Base-by-base conservation (phyloP, 1,140 invertebrate genomes). In the Drosophila ercepeae region DNA sequence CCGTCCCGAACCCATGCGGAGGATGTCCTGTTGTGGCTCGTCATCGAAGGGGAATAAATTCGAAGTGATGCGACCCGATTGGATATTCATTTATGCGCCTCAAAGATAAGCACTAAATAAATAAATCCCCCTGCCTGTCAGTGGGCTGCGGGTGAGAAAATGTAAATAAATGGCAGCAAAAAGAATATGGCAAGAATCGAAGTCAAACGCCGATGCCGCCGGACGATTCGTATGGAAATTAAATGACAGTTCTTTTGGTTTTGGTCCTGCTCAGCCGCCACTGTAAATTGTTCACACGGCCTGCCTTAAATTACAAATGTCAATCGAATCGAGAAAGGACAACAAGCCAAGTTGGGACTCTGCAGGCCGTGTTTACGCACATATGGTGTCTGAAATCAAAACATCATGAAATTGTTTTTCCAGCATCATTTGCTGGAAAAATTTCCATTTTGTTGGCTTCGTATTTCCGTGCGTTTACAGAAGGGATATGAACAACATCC, bases 401-500 rank as follows among this genome's bases (percentile, higher is more conserved):
- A 86, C 82, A 86, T 77, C 81, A 86, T 88, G 76, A 81, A 88
- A 86, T 81, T 86, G 81, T 81, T 86, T 86, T 81, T 77, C 82
- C 81, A 86, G 76, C 81, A 86, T 81, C 46, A 86, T 86, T 86
- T 65, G 60, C 18, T 52, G 11, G 39, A 34, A 36, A 58, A 73
- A 74, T 75, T 74, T 88, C 68, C 81, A 74, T 77, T 81, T 86
- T 67, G 58, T 59, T 54, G 63, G 53, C 53, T 53, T 61, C 46
- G 58, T 70, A 88, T 88, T 88, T 88, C 83, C 82, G 83, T 78
- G 71, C 83, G 74, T 88, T 88, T 88, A 88, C 83, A 68, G 55
- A 89, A 68, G 78, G 82, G 82, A 88, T 88, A 88, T 88, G 77
- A 89, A 82, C 82, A 88, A 88, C 82, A 88, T 88, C 82, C 82